These are phyloP conservation scores for Panagrolaimus sp. DNA, from an alignment of 1,140 invertebrate species.

Conservation along the genomic window DNA sequence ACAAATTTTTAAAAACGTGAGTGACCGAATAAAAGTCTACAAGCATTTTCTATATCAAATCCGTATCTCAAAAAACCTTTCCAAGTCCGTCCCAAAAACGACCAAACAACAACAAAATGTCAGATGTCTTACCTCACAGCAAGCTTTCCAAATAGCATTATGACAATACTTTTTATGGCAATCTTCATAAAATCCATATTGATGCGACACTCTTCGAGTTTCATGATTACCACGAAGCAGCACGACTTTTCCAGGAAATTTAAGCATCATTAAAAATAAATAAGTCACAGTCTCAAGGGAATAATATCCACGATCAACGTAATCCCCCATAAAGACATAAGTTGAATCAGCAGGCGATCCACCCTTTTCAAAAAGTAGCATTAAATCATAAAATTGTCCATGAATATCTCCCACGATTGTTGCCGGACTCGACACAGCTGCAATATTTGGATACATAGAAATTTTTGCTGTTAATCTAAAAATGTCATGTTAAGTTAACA, in stretches of 20 bases:
- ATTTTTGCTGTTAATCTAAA: slow-evolving; percentile 45
- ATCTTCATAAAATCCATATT: slow-evolving; percentile 61
- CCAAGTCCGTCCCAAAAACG: slow-evolving; percentile 5
- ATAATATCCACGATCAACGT: slow-evolving; percentile 97
- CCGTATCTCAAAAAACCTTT: too few relatives aligned
- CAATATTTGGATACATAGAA: slow-evolving; percentile 41
- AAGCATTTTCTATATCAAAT: too few relatives aligned
- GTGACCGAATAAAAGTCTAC: too few relatives aligned
- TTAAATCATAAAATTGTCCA: slow-evolving; percentile 79
- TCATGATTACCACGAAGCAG: slow-evolving; percentile 93
- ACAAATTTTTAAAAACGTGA: too few relatives aligned
- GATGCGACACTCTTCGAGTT: slow-evolving; percentile 74
- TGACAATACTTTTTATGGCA: slow-evolving; percentile 58
- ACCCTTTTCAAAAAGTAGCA: slow-evolving; percentile 98
- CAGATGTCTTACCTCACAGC: slow-evolving; percentile 43
- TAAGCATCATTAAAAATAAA: slow-evolving; percentile 88
- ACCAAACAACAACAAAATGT: slow-evolving; percentile 2
- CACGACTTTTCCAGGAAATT: slow-evolving; percentile 96
- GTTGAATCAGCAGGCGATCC: slow-evolving; percentile 68
- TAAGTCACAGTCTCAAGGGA: slow-evolving; percentile 97
- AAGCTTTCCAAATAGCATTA: slow-evolving; percentile 56
- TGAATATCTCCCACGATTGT: slow-evolving; percentile 57
- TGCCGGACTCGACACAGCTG: slow-evolving; percentile 46
- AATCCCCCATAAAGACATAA: slow-evolving; percentile 65
- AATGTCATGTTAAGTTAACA: too few relatives aligned